A percentile compares a stretch with the other conserved stretches of the same genome.
Conservation (phyloP, 1,140 invertebrate species). For the Dreissena rostriformis region DNA sequence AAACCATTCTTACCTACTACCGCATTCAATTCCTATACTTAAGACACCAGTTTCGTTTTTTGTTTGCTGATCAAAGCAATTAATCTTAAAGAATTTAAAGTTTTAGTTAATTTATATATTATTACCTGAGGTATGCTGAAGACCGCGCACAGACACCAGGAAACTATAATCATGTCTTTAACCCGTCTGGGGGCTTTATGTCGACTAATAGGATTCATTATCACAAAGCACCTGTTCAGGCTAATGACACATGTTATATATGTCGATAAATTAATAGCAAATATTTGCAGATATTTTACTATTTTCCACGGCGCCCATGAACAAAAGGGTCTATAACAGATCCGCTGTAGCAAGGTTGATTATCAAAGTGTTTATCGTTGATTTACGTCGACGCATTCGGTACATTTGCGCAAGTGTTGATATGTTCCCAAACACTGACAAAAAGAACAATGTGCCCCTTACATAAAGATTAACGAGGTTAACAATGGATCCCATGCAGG, state of each 20-base stretch:
- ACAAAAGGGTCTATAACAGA: constrained; percentile 89
- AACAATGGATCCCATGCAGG: constrained; percentile 25
- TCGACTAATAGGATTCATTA: constrained; percentile 90
- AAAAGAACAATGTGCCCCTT: constrained; percentile 39
- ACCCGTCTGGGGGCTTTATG: constrained; percentile 86
- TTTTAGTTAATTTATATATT: background rate
- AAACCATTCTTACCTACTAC: background rate
- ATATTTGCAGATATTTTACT: constrained; percentile 89
- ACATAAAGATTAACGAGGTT: constrained; percentile 32
- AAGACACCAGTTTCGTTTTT: background rate
- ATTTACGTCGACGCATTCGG: constrained; percentile 83
- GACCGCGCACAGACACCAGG: constrained; percentile 87
- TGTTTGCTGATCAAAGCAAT: background rate
- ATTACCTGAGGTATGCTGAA: constrained; percentile 92
- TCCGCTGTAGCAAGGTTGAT: constrained; percentile 87
- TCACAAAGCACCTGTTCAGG: constrained; percentile 89
- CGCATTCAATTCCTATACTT: background rate
- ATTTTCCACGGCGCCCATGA: constrained; percentile 91
- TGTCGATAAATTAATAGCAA: constrained; percentile 85
- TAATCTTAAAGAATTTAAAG: background rate
- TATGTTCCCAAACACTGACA: constrained; percentile 89
- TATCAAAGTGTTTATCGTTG: constrained; percentile 89
- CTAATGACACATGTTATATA: constrained; percentile 91
- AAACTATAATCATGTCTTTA: constrained; percentile 81
- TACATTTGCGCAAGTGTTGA: constrained; percentile 89